These are phyloP conservation scores for Muschampia plurimacula DNA, from an alignment of 2,888 invertebrate genomes.

Conservation along the genomic window DNA sequence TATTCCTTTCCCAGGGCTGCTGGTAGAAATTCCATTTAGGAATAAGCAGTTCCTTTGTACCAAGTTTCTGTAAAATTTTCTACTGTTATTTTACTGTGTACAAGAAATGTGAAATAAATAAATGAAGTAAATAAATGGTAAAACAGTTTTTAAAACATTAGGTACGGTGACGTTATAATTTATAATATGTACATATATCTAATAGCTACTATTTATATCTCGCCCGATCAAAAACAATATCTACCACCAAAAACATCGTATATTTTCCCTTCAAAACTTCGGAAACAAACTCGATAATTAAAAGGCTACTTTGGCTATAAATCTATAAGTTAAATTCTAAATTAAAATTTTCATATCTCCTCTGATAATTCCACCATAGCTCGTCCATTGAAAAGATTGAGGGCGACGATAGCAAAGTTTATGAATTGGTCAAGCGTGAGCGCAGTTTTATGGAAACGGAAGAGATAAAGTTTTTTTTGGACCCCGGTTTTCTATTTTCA, in stretches of 20 bases:
- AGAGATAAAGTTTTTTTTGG: slow-evolving; percentile 21
- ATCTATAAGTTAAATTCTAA: slow-evolving; percentile 76
- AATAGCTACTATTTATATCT: background rate
- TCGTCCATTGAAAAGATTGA: slow-evolving; percentile 52
- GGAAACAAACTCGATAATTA: slow-evolving; percentile 65
- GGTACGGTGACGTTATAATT: no score
- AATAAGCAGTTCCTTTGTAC: no score
- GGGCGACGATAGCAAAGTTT: slow-evolving; percentile 49
- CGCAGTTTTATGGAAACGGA: slow-evolving; percentile 33
- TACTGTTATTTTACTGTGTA: no score
- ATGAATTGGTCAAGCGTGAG: slow-evolving; percentile 40
- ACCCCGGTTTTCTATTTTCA: background rate
- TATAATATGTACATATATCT: no score
- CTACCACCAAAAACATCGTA: slow-evolving; percentile 25
- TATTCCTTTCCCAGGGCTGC: no score
- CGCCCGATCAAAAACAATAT: background rate
- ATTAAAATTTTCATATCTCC: slow-evolving; percentile 67
- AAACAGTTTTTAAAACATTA: no score
- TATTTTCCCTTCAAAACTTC: slow-evolving; percentile 40
- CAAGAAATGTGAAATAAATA: no score
- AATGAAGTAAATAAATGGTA: no score
- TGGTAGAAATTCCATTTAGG: no score
- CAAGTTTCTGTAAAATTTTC: no score
- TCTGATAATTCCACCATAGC: slow-evolving; percentile 56
- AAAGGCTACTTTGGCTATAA: slow-evolving; percentile 66